Evolutionary conservation across 1,140 invertebrate species (phyloP).

Genomic region (Camponotus vicinus): DNA sequence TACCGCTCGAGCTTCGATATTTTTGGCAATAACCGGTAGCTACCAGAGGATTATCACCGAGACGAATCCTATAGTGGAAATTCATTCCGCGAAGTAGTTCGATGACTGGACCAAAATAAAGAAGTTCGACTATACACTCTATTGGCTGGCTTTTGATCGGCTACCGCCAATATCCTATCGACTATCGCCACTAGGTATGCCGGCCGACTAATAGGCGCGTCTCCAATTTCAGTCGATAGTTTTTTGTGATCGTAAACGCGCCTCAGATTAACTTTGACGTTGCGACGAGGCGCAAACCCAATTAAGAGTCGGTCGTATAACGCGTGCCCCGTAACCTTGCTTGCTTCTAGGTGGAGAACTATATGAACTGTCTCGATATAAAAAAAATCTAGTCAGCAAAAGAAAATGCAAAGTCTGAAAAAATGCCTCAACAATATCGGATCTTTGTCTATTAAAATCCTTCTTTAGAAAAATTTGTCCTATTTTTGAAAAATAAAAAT

Average conservation of each 20-base stretch:
- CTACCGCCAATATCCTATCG: slow-evolving; percentile 77
- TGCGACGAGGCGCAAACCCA: slow-evolving; percentile 75
- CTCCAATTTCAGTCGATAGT: slow-evolving; percentile 83
- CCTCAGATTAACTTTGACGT: slow-evolving; percentile 79
- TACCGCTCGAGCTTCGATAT: slow-evolving; percentile 49
- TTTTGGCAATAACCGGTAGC: slow-evolving; percentile 81
- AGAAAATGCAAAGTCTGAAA: slow-evolving; percentile 13
- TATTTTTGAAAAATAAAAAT: not conserved
- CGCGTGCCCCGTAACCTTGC: slow-evolving; percentile 64
- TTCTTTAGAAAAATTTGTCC: not conserved
- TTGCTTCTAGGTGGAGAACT: slow-evolving; percentile 38
- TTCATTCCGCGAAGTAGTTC: slow-evolving; percentile 75
- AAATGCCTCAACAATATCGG: not conserved
- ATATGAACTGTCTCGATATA: slow-evolving; percentile 45
- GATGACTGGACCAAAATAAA: slow-evolving; percentile 43
- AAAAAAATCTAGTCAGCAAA: slow-evolving; percentile 3
- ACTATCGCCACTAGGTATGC: slow-evolving; percentile 69
- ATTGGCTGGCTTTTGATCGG: slow-evolving; percentile 76
- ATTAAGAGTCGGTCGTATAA: slow-evolving; percentile 78
- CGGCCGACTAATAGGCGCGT: slow-evolving; percentile 73
- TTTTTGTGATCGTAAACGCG: slow-evolving; percentile 84
- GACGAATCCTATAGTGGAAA: slow-evolving; percentile 81
- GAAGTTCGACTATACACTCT: not conserved
- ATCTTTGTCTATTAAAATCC: not conserved
- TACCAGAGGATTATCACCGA: slow-evolving; percentile 80